A percentile compares a stretch with the other conserved stretches of the same genome.
Evolutionary conservation across 1,140 invertebrate species (phyloP).

Genomic region (Euura saliciscinereae): DNA sequence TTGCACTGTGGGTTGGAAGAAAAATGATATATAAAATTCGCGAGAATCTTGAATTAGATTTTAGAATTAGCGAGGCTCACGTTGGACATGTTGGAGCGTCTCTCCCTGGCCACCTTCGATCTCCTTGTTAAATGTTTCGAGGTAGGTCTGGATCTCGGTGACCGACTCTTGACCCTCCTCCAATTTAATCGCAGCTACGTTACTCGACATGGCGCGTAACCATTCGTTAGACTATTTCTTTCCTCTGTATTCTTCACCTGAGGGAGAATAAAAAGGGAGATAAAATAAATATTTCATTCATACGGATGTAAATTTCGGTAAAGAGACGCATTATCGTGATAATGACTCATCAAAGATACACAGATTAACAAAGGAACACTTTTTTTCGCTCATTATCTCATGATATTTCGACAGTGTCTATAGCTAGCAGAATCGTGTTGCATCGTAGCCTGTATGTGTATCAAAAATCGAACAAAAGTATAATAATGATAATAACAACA

Average conservation of each 20-base stretch:
- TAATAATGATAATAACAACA: too few relatives aligned
- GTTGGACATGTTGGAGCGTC: slow-evolving; percentile 60
- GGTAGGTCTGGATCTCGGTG: slow-evolving; percentile 81
- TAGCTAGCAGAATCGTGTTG: too few relatives aligned
- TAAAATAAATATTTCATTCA: too few relatives aligned
- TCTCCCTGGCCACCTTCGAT: slow-evolving; percentile 68
- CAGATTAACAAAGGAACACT: too few relatives aligned
- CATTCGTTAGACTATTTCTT: background rate
- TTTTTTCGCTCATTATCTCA: too few relatives aligned
- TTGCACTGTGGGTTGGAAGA: slow-evolving; percentile 41
- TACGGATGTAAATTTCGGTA: too few relatives aligned
- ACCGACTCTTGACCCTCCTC: slow-evolving; percentile 62
- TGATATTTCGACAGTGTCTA: too few relatives aligned
- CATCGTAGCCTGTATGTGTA: too few relatives aligned
- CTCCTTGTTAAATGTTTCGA: slow-evolving; percentile 86
- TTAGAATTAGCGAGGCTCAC: slow-evolving; percentile 48
- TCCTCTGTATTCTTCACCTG: slow-evolving; percentile 2
- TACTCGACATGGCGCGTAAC: slow-evolving; percentile 46
- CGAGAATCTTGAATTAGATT: background rate
- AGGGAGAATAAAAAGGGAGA: too few relatives aligned
- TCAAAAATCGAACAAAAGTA: too few relatives aligned
- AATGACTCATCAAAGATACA: too few relatives aligned
- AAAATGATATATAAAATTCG: slow-evolving; percentile 17
- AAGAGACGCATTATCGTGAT: too few relatives aligned
- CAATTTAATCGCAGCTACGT: slow-evolving; percentile 54